Conservation (phyloP, 2,888 invertebrate species). For the Anorthoa munda region DNA sequence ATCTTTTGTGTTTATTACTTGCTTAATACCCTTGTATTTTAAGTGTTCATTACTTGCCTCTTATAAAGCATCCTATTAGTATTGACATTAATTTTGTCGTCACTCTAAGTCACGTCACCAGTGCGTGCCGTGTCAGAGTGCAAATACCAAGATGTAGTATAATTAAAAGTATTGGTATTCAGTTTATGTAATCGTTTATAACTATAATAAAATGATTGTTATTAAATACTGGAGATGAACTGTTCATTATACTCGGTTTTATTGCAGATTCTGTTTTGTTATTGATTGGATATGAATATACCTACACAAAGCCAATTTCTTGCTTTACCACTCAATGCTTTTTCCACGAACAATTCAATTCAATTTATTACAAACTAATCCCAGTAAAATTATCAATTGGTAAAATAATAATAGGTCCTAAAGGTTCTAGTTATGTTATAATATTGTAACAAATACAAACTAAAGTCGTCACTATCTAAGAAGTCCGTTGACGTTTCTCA, state of each 20-base stretch:
- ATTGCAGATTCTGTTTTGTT: not conserved
- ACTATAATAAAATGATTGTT: constrained; percentile 8
- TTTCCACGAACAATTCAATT: not conserved
- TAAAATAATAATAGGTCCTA: too few relatives aligned
- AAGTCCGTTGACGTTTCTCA: too few relatives aligned
- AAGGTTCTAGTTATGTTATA: too few relatives aligned
- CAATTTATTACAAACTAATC: not conserved
- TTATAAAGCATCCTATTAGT: not conserved
- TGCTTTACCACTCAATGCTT: not conserved
- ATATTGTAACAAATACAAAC: too few relatives aligned
- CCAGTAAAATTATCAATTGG: not conserved
- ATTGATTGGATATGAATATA: not conserved
- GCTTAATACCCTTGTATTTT: too few relatives aligned
- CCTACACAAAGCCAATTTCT: not conserved
- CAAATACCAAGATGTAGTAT: not conserved
- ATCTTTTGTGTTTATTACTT: not conserved
- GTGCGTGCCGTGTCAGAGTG: constrained; percentile 41
- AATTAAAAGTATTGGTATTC: constrained; percentile 16
- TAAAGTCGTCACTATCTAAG: too few relatives aligned
- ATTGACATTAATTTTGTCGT: not conserved
- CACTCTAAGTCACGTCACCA: constrained; percentile 10
- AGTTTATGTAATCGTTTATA: constrained; percentile 22
- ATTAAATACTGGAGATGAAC: constrained; percentile 2
- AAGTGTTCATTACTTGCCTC: not conserved
- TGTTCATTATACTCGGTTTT: not conserved